Conservation (phyloP, 2,888 invertebrate species). For the Eueremaeus valkanovi region DNA sequence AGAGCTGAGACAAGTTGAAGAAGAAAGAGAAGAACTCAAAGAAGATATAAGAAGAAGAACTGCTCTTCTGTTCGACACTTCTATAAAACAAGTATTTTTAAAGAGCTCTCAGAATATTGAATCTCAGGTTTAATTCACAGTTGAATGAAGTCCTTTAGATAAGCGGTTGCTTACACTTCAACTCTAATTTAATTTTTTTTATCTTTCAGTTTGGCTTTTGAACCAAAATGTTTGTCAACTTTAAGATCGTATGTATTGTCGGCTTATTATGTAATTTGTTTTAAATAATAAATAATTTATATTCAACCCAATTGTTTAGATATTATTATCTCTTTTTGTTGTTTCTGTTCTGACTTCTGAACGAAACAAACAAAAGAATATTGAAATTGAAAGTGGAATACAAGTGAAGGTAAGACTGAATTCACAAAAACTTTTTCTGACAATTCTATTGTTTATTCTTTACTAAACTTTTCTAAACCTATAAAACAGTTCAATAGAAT, state of each 20-base stretch:
- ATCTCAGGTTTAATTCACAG: not conserved
- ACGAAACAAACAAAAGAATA: not conserved
- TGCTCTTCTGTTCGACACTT: not conserved
- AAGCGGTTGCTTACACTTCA: conserved; percentile 7
- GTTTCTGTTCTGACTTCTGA: conserved; percentile 5
- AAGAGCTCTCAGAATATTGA: not conserved
- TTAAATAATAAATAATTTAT: not conserved
- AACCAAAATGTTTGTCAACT: not conserved
- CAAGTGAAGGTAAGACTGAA: too few relatives aligned
- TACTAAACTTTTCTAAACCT: too few relatives aligned
- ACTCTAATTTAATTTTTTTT: not conserved
- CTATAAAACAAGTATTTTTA: too few relatives aligned
- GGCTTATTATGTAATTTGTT: not conserved
- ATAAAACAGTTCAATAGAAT: too few relatives aligned
- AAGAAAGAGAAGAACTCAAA: too few relatives aligned
- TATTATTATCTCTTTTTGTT: not conserved
- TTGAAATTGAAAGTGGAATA: not conserved
- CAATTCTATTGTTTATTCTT: too few relatives aligned
- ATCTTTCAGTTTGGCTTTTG: not conserved
- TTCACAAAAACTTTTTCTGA: too few relatives aligned
- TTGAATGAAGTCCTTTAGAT: not conserved
- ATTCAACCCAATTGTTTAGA: not conserved
- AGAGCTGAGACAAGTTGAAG: not conserved
- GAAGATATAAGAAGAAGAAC: not conserved
- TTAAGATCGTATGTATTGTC: not conserved